Evolutionary conservation across 2,888 invertebrate genomes (phyloP).

Genomic region (Ceratothoa steindachneri): DNA sequence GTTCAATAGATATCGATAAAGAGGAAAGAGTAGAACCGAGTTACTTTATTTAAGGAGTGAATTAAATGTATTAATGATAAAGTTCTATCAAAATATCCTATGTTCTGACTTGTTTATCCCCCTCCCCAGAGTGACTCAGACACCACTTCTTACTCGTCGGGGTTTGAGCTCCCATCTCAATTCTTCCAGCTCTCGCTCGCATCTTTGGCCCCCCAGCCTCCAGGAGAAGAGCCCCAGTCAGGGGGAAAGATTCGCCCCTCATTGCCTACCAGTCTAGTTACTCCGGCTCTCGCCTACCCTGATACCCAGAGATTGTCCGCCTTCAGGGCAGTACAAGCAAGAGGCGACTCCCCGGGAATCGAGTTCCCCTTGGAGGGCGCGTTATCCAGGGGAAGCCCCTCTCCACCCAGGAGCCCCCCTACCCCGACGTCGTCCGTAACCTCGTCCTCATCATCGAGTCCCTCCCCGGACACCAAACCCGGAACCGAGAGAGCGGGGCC

Average conservation of each 20-base stretch:
- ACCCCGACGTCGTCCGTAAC: neutral
- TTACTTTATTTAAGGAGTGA: too few relatives aligned
- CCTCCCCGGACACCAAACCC: neutral
- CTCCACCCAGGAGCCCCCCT: neutral
- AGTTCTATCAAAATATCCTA: too few relatives aligned
- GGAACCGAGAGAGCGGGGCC: neutral
- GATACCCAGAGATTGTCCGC: slow-evolving; percentile 17
- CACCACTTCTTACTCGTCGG: neutral
- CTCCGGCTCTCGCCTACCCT: slow-evolving; percentile 9
- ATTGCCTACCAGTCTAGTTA: neutral
- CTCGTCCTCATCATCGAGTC: neutral
- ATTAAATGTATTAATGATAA: too few relatives aligned
- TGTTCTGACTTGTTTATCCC: too few relatives aligned
- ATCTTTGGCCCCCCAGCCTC: slow-evolving; percentile 48
- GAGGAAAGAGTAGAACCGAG: too few relatives aligned
- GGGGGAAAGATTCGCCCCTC: neutral
- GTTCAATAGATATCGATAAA: too few relatives aligned
- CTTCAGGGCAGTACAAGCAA: slow-evolving; percentile 10
- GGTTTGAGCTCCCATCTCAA: slow-evolving; percentile 32
- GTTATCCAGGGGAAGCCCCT: neutral
- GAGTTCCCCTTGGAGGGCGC: slow-evolving; percentile 15
- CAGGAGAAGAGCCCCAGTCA: slow-evolving; percentile 28
- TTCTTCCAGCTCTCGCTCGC: slow-evolving; percentile 38
- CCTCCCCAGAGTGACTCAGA: too few relatives aligned
- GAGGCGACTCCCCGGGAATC: slow-evolving; percentile 4